Conservation (phyloP, 2,113 vertebrate genomes). For the Aepyceros melampus region DNA sequence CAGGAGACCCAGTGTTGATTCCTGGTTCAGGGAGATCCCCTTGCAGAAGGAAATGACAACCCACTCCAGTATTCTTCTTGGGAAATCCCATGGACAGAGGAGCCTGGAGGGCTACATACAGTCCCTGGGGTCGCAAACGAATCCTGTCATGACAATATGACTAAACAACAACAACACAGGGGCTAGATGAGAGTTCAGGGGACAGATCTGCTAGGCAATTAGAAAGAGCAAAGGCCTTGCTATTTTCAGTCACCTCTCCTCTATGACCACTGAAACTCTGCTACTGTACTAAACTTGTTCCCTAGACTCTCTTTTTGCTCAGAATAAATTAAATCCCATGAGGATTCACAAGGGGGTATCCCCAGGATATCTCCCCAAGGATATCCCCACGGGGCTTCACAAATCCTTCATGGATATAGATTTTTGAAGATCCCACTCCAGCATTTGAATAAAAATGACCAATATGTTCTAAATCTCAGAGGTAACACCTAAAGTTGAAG, state of each 20-base stretch:
- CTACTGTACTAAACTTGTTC: background rate
- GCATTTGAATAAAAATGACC: background rate
- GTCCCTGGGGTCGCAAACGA: background rate
- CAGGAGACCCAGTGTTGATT: background rate
- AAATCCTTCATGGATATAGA: background rate
- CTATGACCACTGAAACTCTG: background rate
- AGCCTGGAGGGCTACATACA: background rate
- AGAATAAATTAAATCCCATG: background rate
- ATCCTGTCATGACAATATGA: background rate
- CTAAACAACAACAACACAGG: background rate
- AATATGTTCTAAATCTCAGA: background rate
- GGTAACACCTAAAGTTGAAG: background rate
- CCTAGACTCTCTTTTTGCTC: background rate
- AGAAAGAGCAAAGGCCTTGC: background rate
- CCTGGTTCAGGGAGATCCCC: background rate
- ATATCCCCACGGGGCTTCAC: background rate
- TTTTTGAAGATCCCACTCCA: background rate
- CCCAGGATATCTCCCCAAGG: accelerated
- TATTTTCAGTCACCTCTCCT: background rate
- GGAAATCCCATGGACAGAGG: background rate
- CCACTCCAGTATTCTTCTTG: background rate
- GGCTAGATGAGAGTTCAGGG: background rate
- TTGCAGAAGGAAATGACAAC: background rate
- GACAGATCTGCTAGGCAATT: background rate
- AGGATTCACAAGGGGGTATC: background rate